Evolutionary conservation across 2,113 vertebrate species (phyloP).

Genomic region (Thunnus thynnus): DNA sequence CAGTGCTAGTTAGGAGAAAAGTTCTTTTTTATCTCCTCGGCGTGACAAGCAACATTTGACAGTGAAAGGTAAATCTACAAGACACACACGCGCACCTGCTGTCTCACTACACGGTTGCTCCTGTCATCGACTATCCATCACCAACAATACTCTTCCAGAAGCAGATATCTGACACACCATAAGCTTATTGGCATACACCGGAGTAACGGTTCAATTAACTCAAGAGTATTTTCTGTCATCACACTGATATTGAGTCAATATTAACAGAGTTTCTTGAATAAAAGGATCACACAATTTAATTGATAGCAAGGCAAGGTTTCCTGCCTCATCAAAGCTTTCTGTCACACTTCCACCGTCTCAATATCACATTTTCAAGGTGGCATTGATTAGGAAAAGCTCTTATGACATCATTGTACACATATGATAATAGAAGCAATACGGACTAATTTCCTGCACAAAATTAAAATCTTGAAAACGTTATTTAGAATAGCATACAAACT

Average conservation of each 20-base stretch:
- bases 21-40: conserved; percentile 19
- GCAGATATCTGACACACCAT: neutral
- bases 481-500: neutral
- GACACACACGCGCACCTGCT: conserved; percentile 37
- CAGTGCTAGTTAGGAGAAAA: conserved; percentile 13
- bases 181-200: neutral
- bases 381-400: neutral
- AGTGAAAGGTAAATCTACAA: conserved; percentile 27
- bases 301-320: too few relatives aligned
- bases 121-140: conserved; percentile 6
- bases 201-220: conserved; percentile 5
- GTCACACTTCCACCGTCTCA: neutral
- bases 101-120: conserved; percentile 1
- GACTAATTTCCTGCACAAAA: neutral
- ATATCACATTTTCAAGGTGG: neutral
- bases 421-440: neutral
- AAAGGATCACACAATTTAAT: too few relatives aligned
- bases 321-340: neutral
- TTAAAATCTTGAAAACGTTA: neutral
- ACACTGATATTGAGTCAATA: neutral
- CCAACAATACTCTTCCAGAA: neutral
- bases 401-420: neutral
- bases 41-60: conserved; percentile 47
- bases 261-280: neutral
- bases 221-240: neutral